Conservation (phyloP, 2,113 vertebrate genomes). For the Xiphophorus hellerii region DNA sequence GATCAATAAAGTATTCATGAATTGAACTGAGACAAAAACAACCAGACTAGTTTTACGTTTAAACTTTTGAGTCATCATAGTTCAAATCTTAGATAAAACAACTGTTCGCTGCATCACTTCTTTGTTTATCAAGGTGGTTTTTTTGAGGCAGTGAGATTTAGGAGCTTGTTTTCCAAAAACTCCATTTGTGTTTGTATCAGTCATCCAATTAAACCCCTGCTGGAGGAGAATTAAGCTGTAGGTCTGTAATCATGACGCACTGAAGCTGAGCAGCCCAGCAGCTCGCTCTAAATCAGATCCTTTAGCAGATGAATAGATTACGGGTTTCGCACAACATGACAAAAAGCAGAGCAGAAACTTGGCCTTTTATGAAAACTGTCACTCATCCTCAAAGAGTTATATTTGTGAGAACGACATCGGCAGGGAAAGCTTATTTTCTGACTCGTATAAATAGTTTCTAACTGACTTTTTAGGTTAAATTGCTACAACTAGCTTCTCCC, state of each 20-base stretch:
- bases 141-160: slow-evolving; percentile 26
- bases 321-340: slow-evolving; percentile 19
- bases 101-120: slow-evolving; percentile 36
- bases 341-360: background rate
- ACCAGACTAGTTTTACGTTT: background rate
- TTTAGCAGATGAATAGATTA: slow-evolving; percentile 48
- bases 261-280: slow-evolving; percentile 15
- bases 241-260: slow-evolving; percentile 53
- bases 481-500: slow-evolving; percentile 37
- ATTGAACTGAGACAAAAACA: background rate
- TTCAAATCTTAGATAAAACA: slow-evolving; percentile 12
- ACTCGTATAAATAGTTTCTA: background rate
- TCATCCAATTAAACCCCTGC: slow-evolving; percentile 63
- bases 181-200: slow-evolving; percentile 40
- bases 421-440: background rate
- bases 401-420: background rate
- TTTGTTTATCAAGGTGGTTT: slow-evolving; percentile 33
- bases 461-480: background rate
- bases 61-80: slow-evolving; percentile 3
- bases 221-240: slow-evolving; percentile 52
- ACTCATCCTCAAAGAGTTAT: background rate
- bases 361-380: background rate
- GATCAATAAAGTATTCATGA: too few relatives aligned
- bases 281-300: slow-evolving; percentile 22
- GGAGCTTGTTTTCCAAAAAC: slow-evolving; percentile 40